phyloP scores from a whole-genome alignment of 1,140 invertebrate genomes.

The Leptinotarsa texana region DNA sequence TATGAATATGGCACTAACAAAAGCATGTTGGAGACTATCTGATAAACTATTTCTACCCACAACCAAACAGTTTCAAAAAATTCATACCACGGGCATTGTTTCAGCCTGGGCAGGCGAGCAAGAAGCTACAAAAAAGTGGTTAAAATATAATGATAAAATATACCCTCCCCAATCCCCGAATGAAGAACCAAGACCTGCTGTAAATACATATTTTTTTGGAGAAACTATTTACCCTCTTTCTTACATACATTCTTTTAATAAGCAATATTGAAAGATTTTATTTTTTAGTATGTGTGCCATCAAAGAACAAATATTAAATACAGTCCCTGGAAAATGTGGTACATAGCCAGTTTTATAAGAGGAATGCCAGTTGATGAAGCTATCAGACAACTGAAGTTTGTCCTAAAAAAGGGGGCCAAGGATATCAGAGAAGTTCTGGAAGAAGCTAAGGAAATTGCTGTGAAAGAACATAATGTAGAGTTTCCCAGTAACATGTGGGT shows the following conservation, averaged over 20 bases:
- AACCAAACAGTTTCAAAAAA: slow-evolving; percentile 9
- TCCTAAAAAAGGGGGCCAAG: slow-evolving; percentile 80
- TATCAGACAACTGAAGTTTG: slow-evolving; percentile 84
- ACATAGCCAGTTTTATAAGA: slow-evolving; percentile 80
- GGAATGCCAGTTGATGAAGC: slow-evolving; percentile 95
- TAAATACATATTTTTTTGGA: slow-evolving; percentile 49
- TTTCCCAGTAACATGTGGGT: slow-evolving; percentile 96
- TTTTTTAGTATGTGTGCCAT: slow-evolving; percentile 83
- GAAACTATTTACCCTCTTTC: not conserved
- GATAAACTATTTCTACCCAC: not conserved
- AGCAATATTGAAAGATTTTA: slow-evolving; percentile 33
- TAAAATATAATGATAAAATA: slow-evolving; percentile 72
- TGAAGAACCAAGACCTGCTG: slow-evolving; percentile 81
- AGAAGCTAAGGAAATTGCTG: slow-evolving; percentile 88
- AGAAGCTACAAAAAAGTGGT: slow-evolving; percentile 58
- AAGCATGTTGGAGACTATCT: not conserved
- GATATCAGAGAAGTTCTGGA: slow-evolving; percentile 79
- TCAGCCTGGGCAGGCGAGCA: slow-evolving; percentile 26
- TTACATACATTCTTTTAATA: not conserved
- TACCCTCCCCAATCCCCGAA: slow-evolving; percentile 75
- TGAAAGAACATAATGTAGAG: slow-evolving; percentile 90
- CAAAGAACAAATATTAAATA: slow-evolving; percentile 84
- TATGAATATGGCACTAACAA: not conserved
- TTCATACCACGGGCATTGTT: slow-evolving; percentile 18
- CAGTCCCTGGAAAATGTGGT: slow-evolving; percentile 91